Evolutionary conservation across 2,113 vertebrate genomes (phyloP).

Genomic region (Tetrao urogallus): DNA sequence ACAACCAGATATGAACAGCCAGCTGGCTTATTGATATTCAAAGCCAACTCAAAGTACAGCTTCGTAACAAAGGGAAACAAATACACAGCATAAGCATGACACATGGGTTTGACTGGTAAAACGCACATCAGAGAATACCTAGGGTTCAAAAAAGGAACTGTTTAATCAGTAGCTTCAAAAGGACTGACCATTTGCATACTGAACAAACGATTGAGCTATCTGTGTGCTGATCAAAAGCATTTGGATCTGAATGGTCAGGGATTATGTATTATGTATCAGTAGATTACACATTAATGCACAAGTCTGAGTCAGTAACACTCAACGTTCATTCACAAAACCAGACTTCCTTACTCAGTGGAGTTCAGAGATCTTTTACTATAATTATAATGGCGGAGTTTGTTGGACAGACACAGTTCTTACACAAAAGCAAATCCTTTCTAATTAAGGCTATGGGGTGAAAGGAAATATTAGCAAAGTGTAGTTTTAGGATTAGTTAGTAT

Average conservation of each 20-base stretch:
- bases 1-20: not conserved
- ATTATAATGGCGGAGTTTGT: not conserved
- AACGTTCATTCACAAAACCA: not conserved
- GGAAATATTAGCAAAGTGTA: not conserved
- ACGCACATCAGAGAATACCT: not conserved
- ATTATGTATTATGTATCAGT: not conserved
- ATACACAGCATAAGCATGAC: not conserved
- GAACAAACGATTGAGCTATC: not conserved
- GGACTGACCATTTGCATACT: slow-evolving; percentile 10
- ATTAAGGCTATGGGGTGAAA: not conserved
- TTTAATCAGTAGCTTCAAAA: slow-evolving; percentile 4
- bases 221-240: slow-evolving; percentile 17
- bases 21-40: not conserved
- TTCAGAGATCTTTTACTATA: not conserved
- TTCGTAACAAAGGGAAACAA: not conserved
- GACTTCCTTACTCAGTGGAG: not conserved
- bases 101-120: not conserved
- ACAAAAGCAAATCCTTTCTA: not conserved
- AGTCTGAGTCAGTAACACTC: not conserved
- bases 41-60: not conserved
- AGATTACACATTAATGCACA: not conserved
- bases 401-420: not conserved
- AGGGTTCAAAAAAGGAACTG: not conserved
- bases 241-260: not conserved
- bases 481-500: too few species aligned